Evolutionary conservation across 2,888 invertebrate genomes (phyloP), one percentile per base, ranked within the genome.

Genomic region (Oscheius onirici): DNA sequence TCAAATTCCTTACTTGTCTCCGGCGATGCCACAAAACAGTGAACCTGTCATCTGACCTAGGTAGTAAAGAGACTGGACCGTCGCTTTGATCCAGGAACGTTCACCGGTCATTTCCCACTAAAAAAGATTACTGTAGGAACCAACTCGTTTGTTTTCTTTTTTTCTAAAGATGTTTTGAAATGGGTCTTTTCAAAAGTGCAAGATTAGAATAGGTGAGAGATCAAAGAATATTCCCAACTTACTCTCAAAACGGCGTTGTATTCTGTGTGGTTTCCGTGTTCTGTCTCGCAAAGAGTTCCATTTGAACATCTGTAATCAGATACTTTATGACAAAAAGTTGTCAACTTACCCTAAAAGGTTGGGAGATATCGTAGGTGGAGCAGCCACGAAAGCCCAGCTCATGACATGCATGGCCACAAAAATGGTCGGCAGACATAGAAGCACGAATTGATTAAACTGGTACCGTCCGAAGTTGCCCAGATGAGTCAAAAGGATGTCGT

Each of bases 371-470:
- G 17, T 10, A 11, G 66, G 55, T 22, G 66, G 66, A 13, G 66
- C 66, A 11, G 66, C 66, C 11, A 85, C 83, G 72, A 87, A 87
- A 2, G 87, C 87, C 87, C 87, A 87, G 51, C 84, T 82, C 60
- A 87, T 80, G 17, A 85, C 84, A 71, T 87, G 87, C 84, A 87
- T 84, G 1, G 87, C 83, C n/a, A 84, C 83, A 71, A 86, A 83
- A 15, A 86, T 78, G 20, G 86, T 83, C 3, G 87, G 87, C 17
- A 87, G 73, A 58, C 84, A 84, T 24, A 87, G 84, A 26, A 87
- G 70, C 20, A 85, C 41, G 71, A 87, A 86, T 72, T 87, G 87
- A 24, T 84, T 55, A 55, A 79, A 74, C 58, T 83, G 83, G 60
- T 83, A 84, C 24, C 49, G 55, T 44, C 71, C 71, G 41, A 71